A percentile compares a stretch with the other conserved stretches of the same genome.
Evolutionary conservation across 2,113 vertebrate species (phyloP).

Genomic region (Elephantulus edwardii): DNA sequence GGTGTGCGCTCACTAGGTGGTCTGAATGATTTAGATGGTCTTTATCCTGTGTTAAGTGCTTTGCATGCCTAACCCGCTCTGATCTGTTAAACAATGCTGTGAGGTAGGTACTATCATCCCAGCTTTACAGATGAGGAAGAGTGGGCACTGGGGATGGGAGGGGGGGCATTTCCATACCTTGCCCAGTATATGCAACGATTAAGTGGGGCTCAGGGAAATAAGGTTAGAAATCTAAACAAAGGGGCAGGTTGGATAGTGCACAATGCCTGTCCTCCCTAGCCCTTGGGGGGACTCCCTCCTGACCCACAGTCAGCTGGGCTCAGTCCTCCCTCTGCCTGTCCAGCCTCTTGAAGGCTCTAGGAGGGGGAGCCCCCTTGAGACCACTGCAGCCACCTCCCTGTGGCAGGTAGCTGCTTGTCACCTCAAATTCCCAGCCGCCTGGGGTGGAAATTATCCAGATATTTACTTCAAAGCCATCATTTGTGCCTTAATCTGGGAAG

Average conservation of each 20-base stretch:
- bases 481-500: not conserved
- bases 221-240: not conserved
- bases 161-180: not conserved
- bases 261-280: accelerated
- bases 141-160: not conserved
- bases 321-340: not conserved
- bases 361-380: accelerated
- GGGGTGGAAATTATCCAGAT: not conserved
- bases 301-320: accelerated
- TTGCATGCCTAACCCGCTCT: not conserved
- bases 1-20: not conserved
- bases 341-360: not conserved
- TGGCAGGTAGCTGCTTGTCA: not conserved
- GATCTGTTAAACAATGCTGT: not conserved
- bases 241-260: not conserved
- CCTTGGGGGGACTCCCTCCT: not conserved
- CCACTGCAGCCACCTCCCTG: not conserved
- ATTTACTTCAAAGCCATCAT: not conserved
- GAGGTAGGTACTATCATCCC: not conserved
- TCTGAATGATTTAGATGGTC: not conserved
- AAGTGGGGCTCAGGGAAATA: not conserved
- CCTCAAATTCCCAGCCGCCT: not conserved
- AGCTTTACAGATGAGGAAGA: constrained; percentile 31
- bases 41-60: not conserved
- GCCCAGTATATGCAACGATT: not conserved